Base-by-base conservation (phyloP, 2,113 vertebrate genomes). In the Neogale vison region DNA sequence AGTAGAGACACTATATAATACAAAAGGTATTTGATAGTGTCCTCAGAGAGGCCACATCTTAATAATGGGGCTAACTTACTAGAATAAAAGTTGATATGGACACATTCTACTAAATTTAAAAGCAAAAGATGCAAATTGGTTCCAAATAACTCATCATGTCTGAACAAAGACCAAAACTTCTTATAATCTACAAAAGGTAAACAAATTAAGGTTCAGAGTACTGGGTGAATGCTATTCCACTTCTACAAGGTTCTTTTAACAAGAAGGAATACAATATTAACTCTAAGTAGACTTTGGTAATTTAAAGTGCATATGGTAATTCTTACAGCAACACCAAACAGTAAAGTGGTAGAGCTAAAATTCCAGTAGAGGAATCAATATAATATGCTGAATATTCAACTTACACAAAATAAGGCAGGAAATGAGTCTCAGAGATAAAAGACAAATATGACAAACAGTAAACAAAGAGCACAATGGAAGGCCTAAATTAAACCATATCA, bases 181-280 rank as follows among this genome's bases (percentile, higher is more conserved):
- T 90, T 65, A 74, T 71, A 72, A 67, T 57, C n/a, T 92, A 87
- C 13, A 83, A 71, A 87, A 94, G n/a, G 91, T 52, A 92, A 95
- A 90, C 52, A 47, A 92, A 86, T 85, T 85, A 96, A 96, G 24
- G 24, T 50, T 81, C 72, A 80, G 55, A 29, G 39, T 34, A 39
- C 3, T 77, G 23, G 20, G 3, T 31, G 79, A 90, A 92, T 29
- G 42, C 45, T 88, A 59, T 57, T 81, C 50, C 67, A 79, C 2
- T 52, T 90, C 95, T 71, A 29, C 42, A 67, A 29, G 18, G 18
- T 93, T 88, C 61, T 29, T 88, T 91, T 96, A 93, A 83, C 31
- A 96, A 57, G 29, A 65, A 87, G 13, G 76, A 82, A 57, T 39
- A 88, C 71, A 84, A 76, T 45, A 92, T 74, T 85, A 69, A 82